A percentile compares a stretch with the other conserved stretches of the same genome.
These are phyloP conservation scores for Arnoldichthys spilopterus DNA, from an alignment of 2,797 vertebrate species.

Conservation along the genomic window DNA sequence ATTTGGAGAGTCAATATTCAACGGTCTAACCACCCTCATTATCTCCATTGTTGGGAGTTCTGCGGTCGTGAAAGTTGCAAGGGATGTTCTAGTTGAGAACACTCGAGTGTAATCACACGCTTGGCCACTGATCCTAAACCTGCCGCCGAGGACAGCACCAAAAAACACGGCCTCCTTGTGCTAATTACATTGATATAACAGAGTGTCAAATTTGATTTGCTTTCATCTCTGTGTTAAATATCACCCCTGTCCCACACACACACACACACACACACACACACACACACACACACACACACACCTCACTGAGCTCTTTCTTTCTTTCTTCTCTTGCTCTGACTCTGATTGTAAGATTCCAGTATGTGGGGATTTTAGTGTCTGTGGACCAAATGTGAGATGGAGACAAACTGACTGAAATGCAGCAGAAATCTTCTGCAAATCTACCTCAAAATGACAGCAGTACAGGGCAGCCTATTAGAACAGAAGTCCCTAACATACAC, in stretches of 20 bases:
- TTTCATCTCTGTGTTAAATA: slow-evolving; percentile 65
- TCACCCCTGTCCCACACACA: background rate
- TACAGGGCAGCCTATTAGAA: too few relatives aligned
- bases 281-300: too few relatives aligned
- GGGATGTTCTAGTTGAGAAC: slow-evolving; percentile 42
- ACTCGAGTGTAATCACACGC: slow-evolving; percentile 67
- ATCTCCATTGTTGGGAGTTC: slow-evolving; percentile 36
- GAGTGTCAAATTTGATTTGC: slow-evolving; percentile 64
- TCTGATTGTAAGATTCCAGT: too few relatives aligned
- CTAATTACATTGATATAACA: slow-evolving; percentile 65
- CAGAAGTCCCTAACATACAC: too few relatives aligned
- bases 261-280: too few relatives aligned
- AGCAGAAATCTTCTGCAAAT: too few relatives aligned
- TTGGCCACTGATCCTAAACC: slow-evolving; percentile 68
- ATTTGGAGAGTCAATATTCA: slow-evolving; percentile 34
- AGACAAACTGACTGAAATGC: too few relatives aligned
- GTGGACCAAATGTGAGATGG: too few relatives aligned
- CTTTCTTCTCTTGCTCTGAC: too few relatives aligned
- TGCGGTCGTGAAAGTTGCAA: slow-evolving; percentile 16
- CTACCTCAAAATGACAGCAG: too few relatives aligned
- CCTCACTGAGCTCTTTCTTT: slow-evolving; percentile 24
- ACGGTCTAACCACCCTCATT: slow-evolving; percentile 42
- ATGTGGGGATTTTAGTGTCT: too few relatives aligned
- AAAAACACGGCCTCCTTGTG: slow-evolving; percentile 40
- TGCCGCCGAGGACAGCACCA: slow-evolving; percentile 58